A percentile compares a stretch with the other conserved stretches of the same genome.
Conservation (phyloP, 2,888 invertebrate species). For the Oligia latruncula region DNA sequence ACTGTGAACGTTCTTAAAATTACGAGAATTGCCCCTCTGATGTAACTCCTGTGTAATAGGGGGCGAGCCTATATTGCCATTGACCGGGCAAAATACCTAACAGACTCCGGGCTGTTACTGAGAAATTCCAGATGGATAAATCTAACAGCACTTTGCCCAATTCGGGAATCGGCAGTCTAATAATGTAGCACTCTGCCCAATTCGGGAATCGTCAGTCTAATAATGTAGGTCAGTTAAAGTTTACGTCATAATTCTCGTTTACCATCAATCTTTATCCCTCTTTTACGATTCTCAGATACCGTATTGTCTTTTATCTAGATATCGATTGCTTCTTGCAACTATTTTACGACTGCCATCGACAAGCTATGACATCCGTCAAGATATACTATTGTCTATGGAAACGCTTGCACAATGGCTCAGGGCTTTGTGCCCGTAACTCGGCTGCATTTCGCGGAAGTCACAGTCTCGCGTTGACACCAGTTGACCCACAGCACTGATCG, state of each 20-base stretch:
- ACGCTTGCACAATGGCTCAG: slow-evolving; percentile 34
- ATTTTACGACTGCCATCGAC: slow-evolving; percentile 19
- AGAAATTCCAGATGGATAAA: not conserved
- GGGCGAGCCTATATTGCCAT: too few relatives aligned
- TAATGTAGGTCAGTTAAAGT: not conserved
- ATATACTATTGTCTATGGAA: slow-evolving; percentile 18
- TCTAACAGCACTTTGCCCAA: not conserved
- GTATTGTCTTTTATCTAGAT: slow-evolving; percentile 20
- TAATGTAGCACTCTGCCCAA: too few relatives aligned
- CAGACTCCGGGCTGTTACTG: too few relatives aligned
- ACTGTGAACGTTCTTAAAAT: too few relatives aligned
- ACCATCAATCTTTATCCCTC: not conserved
- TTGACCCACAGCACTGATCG: slow-evolving; percentile 70
- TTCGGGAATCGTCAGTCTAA: not conserved
- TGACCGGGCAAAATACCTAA: not conserved
- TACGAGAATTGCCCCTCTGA: too few relatives aligned
- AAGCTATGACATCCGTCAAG: slow-evolving; percentile 16
- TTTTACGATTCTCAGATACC: slow-evolving; percentile 10
- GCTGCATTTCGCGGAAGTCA: slow-evolving; percentile 63
- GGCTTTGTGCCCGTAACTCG: slow-evolving; percentile 27
- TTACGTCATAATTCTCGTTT: not conserved
- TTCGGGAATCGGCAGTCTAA: too few relatives aligned
- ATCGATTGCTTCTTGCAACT: slow-evolving; percentile 21
- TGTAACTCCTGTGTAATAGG: not conserved
- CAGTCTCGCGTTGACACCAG: slow-evolving; percentile 74